Evolutionary conservation across 2,797 vertebrate genomes (phyloP), one percentile per base, ranked within the genome.

Genomic region (Holocentrus rufus): DNA sequence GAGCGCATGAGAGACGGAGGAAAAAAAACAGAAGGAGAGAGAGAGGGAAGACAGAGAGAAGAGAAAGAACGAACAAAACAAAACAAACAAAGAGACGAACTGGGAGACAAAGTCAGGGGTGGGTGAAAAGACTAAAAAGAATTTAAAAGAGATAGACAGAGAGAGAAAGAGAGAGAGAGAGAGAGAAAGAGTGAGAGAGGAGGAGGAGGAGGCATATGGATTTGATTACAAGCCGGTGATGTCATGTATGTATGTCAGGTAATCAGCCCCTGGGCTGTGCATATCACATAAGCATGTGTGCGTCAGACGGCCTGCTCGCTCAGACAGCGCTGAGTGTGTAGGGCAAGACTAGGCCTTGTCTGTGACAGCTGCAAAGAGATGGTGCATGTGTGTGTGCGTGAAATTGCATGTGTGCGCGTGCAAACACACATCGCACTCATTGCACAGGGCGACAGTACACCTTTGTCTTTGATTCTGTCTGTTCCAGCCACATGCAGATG

Each of bases 231-330:
- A 71, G 81, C 17, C 60, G 27, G 69, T 90, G 90, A 91, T 87
- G 90, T 91, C 86, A 90, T 88, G 65, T 47, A 69, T 72, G 77
- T 78, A 84, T 88, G 88, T 89, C 90, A 92, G 90, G 86, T 92
- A 88, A 90, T 89, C 85, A 85, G 85, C 59, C 82, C 46, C 62
- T 20, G 52, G 80, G 83, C 64, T 74, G 61, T 25, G 73, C 76
- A 55, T 78, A 72, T 85, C 30, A 18, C 72, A 78, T 65, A 54
- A 56, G 65, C 63, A 56, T 62, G 70, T 79, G 87, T 81, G 79
- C 65, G 76, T 84, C 59, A 83, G 39, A 27, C 60, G 2, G 30
- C 27, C 27, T 31, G 27, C 54, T 17, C 54, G 15, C 25, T 55
- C 53, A 61, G 78, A 81, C 71, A 42, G 67, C 36, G 6, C 72